Conservation (phyloP, 1,140 invertebrate species). For the Diachasmimorpha longicaudata region DNA sequence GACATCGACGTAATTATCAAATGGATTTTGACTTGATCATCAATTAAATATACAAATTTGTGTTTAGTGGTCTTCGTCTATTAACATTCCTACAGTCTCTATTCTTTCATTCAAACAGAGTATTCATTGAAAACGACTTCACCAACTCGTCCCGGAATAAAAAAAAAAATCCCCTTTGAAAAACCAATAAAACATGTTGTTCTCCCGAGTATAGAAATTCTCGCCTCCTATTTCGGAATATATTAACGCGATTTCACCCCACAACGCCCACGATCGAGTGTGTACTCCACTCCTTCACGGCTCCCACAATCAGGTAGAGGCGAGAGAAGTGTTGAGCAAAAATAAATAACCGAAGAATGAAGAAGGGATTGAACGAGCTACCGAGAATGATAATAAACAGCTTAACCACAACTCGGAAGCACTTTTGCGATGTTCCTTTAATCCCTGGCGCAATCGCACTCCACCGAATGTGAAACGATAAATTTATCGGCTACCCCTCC, state of each 20-base stretch:
- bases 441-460: background rate
- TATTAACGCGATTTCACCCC: background rate
- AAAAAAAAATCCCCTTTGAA: too few relatives aligned
- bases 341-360: background rate
- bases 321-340: background rate
- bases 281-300: background rate
- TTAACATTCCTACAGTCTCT: too few relatives aligned
- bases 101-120: too few relatives aligned
- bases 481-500: background rate
- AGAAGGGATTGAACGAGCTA: background rate
- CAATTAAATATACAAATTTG: too few relatives aligned
- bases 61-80: too few relatives aligned
- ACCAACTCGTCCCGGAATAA: too few relatives aligned
- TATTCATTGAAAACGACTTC: too few relatives aligned
- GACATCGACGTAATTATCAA: too few relatives aligned
- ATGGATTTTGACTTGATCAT: too few relatives aligned
- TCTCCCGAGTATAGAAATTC: background rate
- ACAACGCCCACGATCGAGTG: background rate
- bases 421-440: constrained; percentile 4
- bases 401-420: constrained; percentile 6
- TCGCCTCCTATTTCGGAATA: background rate
- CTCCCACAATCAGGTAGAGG: background rate
- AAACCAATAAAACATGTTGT: background rate
- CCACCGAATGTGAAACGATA: background rate
- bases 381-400: background rate